Percentiles rank a stretch among this genome's conserved stretches.
Evolutionary conservation across 2,797 vertebrate species (phyloP).

Genomic region (Eulemur rubriventer): DNA sequence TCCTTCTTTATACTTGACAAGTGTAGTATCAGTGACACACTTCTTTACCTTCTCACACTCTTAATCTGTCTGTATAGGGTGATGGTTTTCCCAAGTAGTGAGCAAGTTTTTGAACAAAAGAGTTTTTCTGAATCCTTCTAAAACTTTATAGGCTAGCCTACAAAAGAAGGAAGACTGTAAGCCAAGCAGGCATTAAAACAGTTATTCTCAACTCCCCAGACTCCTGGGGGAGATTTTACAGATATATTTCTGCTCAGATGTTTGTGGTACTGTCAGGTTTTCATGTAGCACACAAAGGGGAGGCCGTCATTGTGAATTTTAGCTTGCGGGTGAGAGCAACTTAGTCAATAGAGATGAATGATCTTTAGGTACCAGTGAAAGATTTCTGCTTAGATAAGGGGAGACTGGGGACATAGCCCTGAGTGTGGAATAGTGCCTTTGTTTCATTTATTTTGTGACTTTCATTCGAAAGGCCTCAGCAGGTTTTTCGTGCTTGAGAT

Average conservation of each 20-base stretch:
- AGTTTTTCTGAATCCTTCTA: neutral
- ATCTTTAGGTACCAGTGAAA: neutral
- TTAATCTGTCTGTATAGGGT: neutral
- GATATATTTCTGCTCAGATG: neutral
- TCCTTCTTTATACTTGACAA: neutral
- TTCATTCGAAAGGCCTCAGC: neutral
- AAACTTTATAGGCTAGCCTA: neutral
- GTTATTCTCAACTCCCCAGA: neutral
- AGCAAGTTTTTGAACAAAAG: neutral
- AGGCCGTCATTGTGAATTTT: neutral
- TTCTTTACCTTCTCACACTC: neutral
- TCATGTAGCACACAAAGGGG: neutral
- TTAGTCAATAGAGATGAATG: neutral
- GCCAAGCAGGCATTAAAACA: neutral
- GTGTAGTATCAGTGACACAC: neutral
- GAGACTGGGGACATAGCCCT: neutral
- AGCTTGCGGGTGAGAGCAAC: neutral
- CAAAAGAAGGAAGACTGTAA: neutral
- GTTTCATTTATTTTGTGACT: slow-evolving; percentile 26
- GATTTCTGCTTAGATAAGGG: neutral
- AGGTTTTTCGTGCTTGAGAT: slow-evolving; percentile 8
- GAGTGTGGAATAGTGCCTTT: neutral
- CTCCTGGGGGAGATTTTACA: neutral
- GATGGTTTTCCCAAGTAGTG: neutral
- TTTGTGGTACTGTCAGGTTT: neutral